phyloP scores from a whole-genome alignment of 1,140 invertebrate species.

The Trichogramma pretiosum region DNA sequence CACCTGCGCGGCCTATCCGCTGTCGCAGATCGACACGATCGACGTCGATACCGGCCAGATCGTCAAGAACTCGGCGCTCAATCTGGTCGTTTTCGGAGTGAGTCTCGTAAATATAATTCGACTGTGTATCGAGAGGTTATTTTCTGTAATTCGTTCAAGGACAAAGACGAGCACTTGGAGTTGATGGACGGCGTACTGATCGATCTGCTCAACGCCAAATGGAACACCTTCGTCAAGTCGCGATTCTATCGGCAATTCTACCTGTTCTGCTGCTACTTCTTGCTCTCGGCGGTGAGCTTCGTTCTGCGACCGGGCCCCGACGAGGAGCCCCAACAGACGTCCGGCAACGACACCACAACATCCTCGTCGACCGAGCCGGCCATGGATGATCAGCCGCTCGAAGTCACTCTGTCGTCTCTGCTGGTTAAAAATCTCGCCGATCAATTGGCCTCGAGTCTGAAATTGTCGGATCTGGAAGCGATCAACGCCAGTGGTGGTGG shows the following conservation, averaged over 20 bases:
- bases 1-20: constrained; percentile 91
- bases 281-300: constrained; percentile 79
- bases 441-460: constrained; percentile 22
- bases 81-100: constrained; percentile 97
- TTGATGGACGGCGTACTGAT: constrained; percentile 91
- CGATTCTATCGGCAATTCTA: constrained; percentile 89
- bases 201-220: constrained; percentile 92
- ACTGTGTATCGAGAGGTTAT: background rate
- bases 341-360: too few species aligned
- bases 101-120: constrained; percentile 28
- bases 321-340: constrained; percentile 1
- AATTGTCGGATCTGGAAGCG: constrained; percentile 24
- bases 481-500: constrained; percentile 15
- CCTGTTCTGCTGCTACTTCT: constrained; percentile 80
- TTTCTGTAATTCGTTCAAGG: constrained; percentile 48
- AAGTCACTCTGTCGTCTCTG: constrained; percentile 7
- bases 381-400: background rate
- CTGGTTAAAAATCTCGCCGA: constrained; percentile 26
- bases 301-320: constrained; percentile 72
- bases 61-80: constrained; percentile 86
- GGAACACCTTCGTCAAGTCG: constrained; percentile 93
- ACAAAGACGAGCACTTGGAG: constrained; percentile 89
- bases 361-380: background rate
- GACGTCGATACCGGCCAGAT: constrained; percentile 83
- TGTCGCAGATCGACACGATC: constrained; percentile 95